Percentiles rank a stretch among this genome's conserved stretches.
Evolutionary conservation across 2,797 vertebrate genomes (phyloP).

Genomic region (Syngnathus acus): DNA sequence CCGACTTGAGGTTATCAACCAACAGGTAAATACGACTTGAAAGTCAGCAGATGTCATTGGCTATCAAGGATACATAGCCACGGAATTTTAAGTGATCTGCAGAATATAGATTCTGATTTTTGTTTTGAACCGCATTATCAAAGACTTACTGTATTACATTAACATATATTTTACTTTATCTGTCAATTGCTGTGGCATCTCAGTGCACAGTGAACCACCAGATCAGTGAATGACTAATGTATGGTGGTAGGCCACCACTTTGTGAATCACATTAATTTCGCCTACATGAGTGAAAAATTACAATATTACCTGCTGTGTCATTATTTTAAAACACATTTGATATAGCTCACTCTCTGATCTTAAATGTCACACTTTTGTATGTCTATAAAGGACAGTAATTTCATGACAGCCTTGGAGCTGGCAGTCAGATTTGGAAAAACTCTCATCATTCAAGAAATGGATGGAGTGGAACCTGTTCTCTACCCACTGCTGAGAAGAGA

Average conservation of each 20-base stretch:
- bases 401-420: constrained; percentile 87
- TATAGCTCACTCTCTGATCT: neutral
- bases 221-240: neutral
- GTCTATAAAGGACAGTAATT: constrained; percentile 78
- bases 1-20: constrained; percentile 86
- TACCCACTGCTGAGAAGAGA: constrained; percentile 88
- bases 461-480: constrained; percentile 90
- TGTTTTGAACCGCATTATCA: neutral
- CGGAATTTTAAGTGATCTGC: neutral
- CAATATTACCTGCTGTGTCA: neutral
- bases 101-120: neutral
- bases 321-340: too few relatives aligned
- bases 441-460: constrained; percentile 93
- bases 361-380: neutral
- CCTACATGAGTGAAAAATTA: neutral
- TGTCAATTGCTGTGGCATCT: neutral
- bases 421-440: constrained; percentile 97
- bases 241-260: neutral
- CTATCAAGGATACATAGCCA: neutral
- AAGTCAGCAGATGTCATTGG: neutral
- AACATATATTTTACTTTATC: neutral
- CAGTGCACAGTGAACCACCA: neutral
- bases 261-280: neutral
- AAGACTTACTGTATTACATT: neutral
- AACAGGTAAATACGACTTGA: constrained; percentile 75